Base-by-base conservation (phyloP, 64 coral and sea anemone species). In the Stichodactyla helianthus region DNA sequence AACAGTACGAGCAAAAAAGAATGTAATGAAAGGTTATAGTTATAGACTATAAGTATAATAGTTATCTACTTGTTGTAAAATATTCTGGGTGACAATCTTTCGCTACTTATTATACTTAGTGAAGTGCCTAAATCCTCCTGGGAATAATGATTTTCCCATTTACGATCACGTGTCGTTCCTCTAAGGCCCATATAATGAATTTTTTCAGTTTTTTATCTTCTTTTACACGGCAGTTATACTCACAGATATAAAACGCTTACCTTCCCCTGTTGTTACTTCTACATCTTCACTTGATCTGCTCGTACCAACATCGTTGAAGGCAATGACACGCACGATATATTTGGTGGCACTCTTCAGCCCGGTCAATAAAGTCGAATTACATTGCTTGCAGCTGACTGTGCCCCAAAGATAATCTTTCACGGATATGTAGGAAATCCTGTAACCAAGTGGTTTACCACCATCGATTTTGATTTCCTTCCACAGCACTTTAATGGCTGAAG, bases 241-340 rank as follows among this genome's bases (percentile, higher is more conserved):
- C 35, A 44, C 35, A 44, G 25, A 22, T 22, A 19, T 27, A 71
- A 27, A 9, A 8, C 18, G 17, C 55, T 57, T 59, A 84, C 83
- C 83, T 84, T 84, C 53, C 7, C 83, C 83, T 11, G 83, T 84
- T 2, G 53, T 84, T 11, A 63, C 83, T 84, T 84, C 83, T 6
- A 25, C 27, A 7, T 16, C 83, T 11, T 35, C 44, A 63, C 83
- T 84, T 59, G 20, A 11, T 19, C 17, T 16, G 12, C 83, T 19
- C 51, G 6, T 11, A 10, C 83, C 83, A 25, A 54, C 27, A 12
- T 20, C 8, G 8, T 35, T 84, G 5, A 60, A 84, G 5, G 83
- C 83, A 2, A 27, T 0, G 4, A 84, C 83, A 4, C 9, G 55
- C 10, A 84, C 55, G 56, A 5, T 0, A 35, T 84, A 84, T 0